Percentiles rank a stretch among this genome's conserved stretches.
Conservation (phyloP, 2,888 invertebrate genomes). For the Chouioia cunea region DNA sequence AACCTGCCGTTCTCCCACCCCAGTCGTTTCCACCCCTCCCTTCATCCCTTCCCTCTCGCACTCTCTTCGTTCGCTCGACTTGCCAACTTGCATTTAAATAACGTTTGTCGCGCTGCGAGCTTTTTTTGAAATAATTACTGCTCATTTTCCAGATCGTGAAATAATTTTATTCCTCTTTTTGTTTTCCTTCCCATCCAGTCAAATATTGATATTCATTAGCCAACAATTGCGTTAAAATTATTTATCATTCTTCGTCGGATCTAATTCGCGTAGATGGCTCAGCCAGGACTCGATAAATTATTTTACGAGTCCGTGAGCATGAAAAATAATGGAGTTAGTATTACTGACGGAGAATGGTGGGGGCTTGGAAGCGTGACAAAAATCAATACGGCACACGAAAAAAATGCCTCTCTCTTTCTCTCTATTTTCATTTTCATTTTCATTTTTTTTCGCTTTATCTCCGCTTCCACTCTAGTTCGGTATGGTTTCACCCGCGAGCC, state of each 20-base stretch:
- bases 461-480: conserved; percentile 1
- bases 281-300: conserved; percentile 36
- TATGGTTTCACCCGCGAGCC: neutral
- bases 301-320: conserved; percentile 33
- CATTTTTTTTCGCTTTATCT: conserved; percentile 13
- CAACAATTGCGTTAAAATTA: neutral
- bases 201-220: conserved; percentile 2
- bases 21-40: conserved; percentile 3
- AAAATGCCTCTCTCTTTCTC: neutral
- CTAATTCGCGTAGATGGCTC: conserved; percentile 19
- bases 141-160: no score
- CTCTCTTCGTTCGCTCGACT: neutral
- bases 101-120: neutral
- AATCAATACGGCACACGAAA: conserved; percentile 44
- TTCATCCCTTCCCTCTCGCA: neutral
- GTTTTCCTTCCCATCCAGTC: no score
- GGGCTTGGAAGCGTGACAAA: conserved; percentile 17
- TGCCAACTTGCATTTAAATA: conserved; percentile 20
- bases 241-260: conserved; percentile 19
- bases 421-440: conserved; percentile 1
- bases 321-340: conserved; percentile 41
- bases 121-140: neutral
- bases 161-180: no score
- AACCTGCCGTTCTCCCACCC: conserved; percentile 16
- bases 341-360: conserved; percentile 16